These are phyloP conservation scores for Erebia aethiops DNA, from an alignment of 2,888 invertebrate species.

Conservation along the genomic window DNA sequence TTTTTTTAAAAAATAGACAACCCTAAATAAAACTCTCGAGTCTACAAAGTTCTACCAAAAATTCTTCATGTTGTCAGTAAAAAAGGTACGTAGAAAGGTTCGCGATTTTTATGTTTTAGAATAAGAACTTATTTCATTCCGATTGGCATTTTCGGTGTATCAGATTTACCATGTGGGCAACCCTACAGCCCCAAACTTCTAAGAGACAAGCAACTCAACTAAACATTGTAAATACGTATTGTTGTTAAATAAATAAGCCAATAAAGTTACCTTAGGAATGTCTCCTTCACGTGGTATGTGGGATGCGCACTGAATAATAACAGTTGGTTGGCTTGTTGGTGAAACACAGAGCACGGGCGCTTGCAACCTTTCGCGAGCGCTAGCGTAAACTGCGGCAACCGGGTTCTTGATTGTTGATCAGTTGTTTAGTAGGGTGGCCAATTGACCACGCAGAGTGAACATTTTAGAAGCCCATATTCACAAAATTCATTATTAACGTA, in stretches of 20 bases:
- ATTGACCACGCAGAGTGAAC: conserved; percentile 37
- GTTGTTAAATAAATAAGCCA: not conserved
- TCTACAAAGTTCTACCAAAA: no score
- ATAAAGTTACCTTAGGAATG: conserved; percentile 23
- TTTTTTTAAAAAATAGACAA: no score
- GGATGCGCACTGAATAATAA: conserved; percentile 25
- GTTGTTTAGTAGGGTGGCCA: conserved; percentile 45
- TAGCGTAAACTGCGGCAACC: conserved; percentile 54
- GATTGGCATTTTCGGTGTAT: no score
- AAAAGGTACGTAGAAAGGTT: no score
- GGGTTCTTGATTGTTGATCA: conserved; percentile 50
- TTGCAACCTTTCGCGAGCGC: conserved; percentile 41
- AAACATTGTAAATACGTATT: not conserved
- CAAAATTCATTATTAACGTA: no score
- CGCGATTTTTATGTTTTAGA: no score
- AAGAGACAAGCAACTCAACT: not conserved
- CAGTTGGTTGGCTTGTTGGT: conserved; percentile 3
- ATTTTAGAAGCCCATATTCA: no score
- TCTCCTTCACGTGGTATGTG: conserved; percentile 21
- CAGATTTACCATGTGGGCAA: not conserved
- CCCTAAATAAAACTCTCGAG: no score
- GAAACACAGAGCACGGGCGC: conserved; percentile 39
- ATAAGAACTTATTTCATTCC: not conserved
- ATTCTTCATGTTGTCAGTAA: no score
- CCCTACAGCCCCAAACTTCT: not conserved